Evolutionary conservation across 53 echinoderm and acorn worm genomes (phyloP).

Genomic region (Echinarachnius parma): DNA sequence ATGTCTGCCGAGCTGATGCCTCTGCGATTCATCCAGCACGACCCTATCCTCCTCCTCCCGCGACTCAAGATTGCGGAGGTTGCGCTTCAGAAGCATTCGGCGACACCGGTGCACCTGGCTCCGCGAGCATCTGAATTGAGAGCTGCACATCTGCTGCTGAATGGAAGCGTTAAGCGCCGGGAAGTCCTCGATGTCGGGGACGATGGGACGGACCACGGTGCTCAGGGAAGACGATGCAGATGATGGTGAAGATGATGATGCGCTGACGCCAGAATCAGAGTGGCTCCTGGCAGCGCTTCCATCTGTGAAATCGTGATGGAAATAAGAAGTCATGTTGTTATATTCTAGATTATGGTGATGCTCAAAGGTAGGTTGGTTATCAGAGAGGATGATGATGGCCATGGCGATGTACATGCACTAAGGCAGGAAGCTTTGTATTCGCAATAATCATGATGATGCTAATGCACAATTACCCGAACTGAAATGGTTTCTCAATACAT

Average conservation of each 20-base stretch:
- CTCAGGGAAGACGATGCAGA: not conserved
- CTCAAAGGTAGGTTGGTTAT: too few species aligned
- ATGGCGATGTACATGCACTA: too few species aligned
- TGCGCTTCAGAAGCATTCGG: constrained; percentile 7
- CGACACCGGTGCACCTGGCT: constrained; percentile 16
- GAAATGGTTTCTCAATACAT: too few species aligned
- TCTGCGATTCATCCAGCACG: constrained; percentile 12
- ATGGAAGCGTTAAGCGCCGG: constrained; percentile 12
- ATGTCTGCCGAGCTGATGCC: constrained; percentile 78
- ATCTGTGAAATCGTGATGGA: too few species aligned
- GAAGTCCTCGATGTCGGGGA: constrained; percentile 39
- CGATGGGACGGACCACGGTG: not conserved
- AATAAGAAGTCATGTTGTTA: too few species aligned
- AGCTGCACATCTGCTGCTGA: constrained; percentile 30
- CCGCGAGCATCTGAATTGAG: constrained; percentile 14
- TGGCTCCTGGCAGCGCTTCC: too few species aligned
- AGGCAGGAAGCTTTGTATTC: too few species aligned
- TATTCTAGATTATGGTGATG: too few species aligned
- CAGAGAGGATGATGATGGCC: not conserved
- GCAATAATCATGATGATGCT: too few species aligned
- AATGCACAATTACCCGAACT: too few species aligned
- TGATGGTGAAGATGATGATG: too few species aligned
- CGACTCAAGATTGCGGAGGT: not conserved
- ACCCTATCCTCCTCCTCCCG: constrained; percentile 33
- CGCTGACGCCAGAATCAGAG: too few species aligned